Conservation (phyloP, 1,140 invertebrate genomes). For the Chironomus striatipennis region DNA sequence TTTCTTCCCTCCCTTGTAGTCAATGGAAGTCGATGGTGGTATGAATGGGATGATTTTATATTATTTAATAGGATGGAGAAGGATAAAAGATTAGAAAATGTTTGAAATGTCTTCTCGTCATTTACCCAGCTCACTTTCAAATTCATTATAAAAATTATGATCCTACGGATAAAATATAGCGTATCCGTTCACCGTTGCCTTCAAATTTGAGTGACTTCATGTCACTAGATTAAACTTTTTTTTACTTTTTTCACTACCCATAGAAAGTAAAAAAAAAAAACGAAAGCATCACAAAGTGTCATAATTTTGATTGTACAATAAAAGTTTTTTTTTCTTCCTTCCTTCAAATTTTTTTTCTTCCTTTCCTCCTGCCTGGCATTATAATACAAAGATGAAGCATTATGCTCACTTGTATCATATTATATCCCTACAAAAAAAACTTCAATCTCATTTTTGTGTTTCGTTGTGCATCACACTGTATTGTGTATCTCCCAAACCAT, state of each 20-base stretch:
- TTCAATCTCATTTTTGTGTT: conserved; percentile 13
- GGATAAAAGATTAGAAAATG: too few relatives aligned
- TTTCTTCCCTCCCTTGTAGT: too few relatives aligned
- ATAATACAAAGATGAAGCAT: too few relatives aligned
- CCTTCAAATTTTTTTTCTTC: not conserved
- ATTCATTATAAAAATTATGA: not conserved
- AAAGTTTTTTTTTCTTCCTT: not conserved
- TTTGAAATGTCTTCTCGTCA: too few relatives aligned
- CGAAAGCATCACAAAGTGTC: conserved; percentile 18
- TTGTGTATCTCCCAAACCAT: too few relatives aligned
- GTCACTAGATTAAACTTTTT: conserved; percentile 9
- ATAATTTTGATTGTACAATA: conserved; percentile 20
- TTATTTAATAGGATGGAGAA: too few relatives aligned
- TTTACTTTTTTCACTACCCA: not conserved
- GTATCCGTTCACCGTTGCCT: not conserved
- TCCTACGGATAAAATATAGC: too few relatives aligned
- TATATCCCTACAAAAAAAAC: not conserved
- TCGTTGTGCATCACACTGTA: not conserved
- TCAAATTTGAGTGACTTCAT: conserved; percentile 7
- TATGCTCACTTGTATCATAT: not conserved
- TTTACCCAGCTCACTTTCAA: not conserved
- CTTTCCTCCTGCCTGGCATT: not conserved
- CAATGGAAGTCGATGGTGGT: too few relatives aligned
- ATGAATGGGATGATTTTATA: too few relatives aligned
- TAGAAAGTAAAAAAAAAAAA: conserved; percentile 15